phyloP scores from a whole-genome alignment of 1,140 invertebrate genomes.

The Dreissena rostriformis region DNA sequence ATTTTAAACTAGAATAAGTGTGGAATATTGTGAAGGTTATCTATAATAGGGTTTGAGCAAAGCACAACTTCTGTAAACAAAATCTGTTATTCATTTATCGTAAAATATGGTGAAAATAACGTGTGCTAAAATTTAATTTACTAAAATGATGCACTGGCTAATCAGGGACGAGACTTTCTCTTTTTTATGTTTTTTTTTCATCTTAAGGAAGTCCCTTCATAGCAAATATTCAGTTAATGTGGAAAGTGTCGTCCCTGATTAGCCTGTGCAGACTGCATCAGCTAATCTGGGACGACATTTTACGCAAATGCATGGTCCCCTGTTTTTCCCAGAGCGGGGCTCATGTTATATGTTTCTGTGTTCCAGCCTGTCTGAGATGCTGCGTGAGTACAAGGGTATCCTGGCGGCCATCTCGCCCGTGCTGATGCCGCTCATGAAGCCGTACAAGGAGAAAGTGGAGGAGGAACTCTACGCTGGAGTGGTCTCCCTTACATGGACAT shows the following conservation, averaged over 20 bases:
- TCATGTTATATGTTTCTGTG: constrained; percentile 9
- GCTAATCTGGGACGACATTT: no score
- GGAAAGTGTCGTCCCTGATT: no score
- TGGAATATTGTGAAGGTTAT: no score
- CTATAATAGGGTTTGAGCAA: no score
- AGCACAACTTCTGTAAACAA: no score
- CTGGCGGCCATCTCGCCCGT: constrained; percentile 85
- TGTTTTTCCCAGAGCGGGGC: no score
- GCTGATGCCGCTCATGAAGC: constrained; percentile 92
- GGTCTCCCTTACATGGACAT: constrained; percentile 90
- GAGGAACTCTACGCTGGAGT: constrained; percentile 88
- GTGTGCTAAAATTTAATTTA: no score
- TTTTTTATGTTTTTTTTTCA: background rate
- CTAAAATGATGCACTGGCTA: no score
- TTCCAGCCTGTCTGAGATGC: constrained; percentile 77
- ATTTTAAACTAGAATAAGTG: no score
- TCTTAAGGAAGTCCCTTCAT: background rate
- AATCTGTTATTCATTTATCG: no score
- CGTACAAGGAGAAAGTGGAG: constrained; percentile 86
- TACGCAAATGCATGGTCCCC: background rate
- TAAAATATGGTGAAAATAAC: no score
- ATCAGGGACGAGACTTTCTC: background rate
- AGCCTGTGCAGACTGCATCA: no score
- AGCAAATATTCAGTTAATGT: background rate
- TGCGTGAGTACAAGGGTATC: constrained; percentile 76